Percentiles rank a stretch among this genome's conserved stretches.
Conservation (phyloP, 2,888 invertebrate genomes). For the Euproctis similis region DNA sequence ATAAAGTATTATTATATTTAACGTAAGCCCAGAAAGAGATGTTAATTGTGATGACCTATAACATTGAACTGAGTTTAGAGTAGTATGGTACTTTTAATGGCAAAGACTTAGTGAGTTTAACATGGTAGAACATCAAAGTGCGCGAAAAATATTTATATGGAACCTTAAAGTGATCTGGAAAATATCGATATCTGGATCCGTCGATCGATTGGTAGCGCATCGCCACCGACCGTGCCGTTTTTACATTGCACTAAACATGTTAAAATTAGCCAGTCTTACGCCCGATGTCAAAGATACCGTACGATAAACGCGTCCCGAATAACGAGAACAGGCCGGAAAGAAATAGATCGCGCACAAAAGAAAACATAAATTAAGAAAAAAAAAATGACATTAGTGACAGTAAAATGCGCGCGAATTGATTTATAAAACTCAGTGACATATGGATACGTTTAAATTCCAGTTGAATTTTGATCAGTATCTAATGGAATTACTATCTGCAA, state of each 20-base stretch:
- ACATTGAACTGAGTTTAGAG: too few species aligned
- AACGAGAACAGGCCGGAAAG: slow-evolving; percentile 12
- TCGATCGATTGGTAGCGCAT: slow-evolving; percentile 7
- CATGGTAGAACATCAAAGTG: too few species aligned
- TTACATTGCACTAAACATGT: slow-evolving; percentile 41
- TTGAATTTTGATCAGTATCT: too few species aligned
- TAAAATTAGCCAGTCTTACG: slow-evolving; percentile 70
- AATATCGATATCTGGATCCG: slow-evolving; percentile 30
- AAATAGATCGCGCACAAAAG: slow-evolving; percentile 6
- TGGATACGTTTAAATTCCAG: too few species aligned
- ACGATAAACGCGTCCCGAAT: slow-evolving; percentile 32
- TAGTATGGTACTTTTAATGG: too few species aligned
- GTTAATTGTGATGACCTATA: too few species aligned
- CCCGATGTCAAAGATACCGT: slow-evolving; percentile 58
- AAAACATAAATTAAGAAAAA: slow-evolving; percentile 7
- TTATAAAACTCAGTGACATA: too few species aligned
- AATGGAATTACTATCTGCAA: too few species aligned
- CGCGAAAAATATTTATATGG: slow-evolving; percentile 9
- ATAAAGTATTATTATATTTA: too few species aligned
- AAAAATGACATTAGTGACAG: slow-evolving; percentile 11
- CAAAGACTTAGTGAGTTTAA: too few species aligned
- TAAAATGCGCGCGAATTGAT: slow-evolving; percentile 17
- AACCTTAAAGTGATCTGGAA: slow-evolving; percentile 40
- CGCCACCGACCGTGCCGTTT: slow-evolving; percentile 22
- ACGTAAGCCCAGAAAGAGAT: too few species aligned